Percentiles rank a stretch among this genome's conserved stretches.
phyloP scores from a whole-genome alignment of 2,113 vertebrate species.

The Alethe diademata region DNA sequence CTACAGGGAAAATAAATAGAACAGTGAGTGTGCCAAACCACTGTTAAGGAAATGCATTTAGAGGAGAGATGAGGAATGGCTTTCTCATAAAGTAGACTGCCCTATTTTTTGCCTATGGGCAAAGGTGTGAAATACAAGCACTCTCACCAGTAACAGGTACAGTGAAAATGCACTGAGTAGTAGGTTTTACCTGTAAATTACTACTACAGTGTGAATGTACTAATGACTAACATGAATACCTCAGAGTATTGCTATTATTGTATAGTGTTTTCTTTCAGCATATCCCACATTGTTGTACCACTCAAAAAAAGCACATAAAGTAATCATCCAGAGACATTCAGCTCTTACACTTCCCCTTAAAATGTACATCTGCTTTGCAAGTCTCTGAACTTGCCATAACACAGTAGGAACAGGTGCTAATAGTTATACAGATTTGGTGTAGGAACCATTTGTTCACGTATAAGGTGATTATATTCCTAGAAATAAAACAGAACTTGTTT shows the following conservation, averaged over 20 bases:
- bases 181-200: background rate
- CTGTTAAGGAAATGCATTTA: background rate
- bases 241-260: background rate
- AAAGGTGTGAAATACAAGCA: background rate
- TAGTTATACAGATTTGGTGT: background rate
- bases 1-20: background rate
- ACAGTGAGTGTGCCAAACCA: background rate
- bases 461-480: background rate
- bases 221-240: background rate
- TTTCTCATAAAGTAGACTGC: background rate
- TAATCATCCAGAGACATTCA: background rate
- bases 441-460: background rate
- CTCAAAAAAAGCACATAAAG: background rate
- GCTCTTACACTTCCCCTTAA: background rate
- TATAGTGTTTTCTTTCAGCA: background rate
- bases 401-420: background rate
- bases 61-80: background rate
- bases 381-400: background rate
- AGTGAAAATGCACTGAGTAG: background rate
- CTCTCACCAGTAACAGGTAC: background rate
- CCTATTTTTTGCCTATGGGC: background rate
- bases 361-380: background rate
- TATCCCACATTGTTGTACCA: background rate
- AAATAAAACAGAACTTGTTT: background rate
- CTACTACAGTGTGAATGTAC: background rate